A percentile compares a stretch with the other conserved stretches of the same genome.
Conservation (phyloP, 2,888 invertebrate genomes). For the Aleiodes testaceus region DNA sequence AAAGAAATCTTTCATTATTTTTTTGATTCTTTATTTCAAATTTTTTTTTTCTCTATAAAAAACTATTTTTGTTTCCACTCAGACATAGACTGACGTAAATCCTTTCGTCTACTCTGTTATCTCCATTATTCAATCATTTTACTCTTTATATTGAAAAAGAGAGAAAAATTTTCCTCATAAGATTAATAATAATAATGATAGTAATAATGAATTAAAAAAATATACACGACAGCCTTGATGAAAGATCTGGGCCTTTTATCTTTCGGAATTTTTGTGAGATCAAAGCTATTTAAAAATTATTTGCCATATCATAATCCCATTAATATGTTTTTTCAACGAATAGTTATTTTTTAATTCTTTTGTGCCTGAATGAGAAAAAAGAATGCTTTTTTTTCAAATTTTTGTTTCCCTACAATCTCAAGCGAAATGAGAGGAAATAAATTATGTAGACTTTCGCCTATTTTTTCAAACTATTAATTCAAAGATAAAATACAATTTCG, state of each 20-base stretch:
- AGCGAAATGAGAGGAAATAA: too few relatives aligned
- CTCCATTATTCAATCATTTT: too few relatives aligned
- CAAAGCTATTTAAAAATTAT: conserved; percentile 28
- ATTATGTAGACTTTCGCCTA: too few relatives aligned
- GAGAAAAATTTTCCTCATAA: too few relatives aligned
- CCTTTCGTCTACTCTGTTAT: too few relatives aligned
- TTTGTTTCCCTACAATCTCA: not conserved
- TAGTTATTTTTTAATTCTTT: conserved; percentile 5
- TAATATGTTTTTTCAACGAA: conserved; percentile 20
- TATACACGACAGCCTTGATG: conserved; percentile 24
- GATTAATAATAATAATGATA: not conserved
- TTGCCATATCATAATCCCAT: conserved; percentile 21
- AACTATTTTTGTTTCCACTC: too few relatives aligned
- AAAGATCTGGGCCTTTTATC: not conserved
- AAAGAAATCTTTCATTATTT: too few relatives aligned
- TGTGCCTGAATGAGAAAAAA: not conserved
- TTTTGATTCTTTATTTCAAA: too few relatives aligned
- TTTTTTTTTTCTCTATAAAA: too few relatives aligned
- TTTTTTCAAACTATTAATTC: not conserved
- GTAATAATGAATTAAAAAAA: conserved; percentile 2
- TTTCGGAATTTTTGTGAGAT: conserved; percentile 12
- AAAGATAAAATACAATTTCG: not conserved
- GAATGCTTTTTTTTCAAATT: not conserved
- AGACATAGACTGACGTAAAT: too few relatives aligned
- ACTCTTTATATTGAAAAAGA: too few relatives aligned